Base-by-base conservation (phyloP, 2,113 vertebrate genomes). In the Semicossyphus pulcher region DNA sequence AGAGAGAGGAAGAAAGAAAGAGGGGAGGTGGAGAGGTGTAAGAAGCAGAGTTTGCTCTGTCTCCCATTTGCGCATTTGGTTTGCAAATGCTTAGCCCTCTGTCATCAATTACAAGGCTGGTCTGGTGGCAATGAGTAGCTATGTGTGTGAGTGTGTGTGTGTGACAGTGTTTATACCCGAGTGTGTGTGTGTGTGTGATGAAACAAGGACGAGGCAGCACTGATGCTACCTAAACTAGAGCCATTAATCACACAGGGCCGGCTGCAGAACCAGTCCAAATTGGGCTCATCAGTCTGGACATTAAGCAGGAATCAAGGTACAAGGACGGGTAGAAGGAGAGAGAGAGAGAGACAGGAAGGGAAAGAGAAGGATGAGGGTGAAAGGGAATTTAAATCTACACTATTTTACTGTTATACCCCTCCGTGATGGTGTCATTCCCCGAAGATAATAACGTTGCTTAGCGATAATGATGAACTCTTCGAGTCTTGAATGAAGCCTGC, bases 51-150 rank as follows among this genome's bases (percentile, higher is more conserved):
- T 82, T 88, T 90, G 90, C 90, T 79, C 93, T 89, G 42, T 90
- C 72, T 68, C 70, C 52, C 45, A 71, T 76, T 88, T 86, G 88
- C 90, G 79, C 90, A 97, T 98, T 98, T 97, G 95, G 92, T 95
- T 97, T 98, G 96, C 96, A 98, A 98, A 98, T 96, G 90, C 92
- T 89, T 52, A 60, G 89, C 21, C 92, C 88, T 92, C 68, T 89
- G 94, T 92, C 96, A 95, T 98, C 96, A 97, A 97, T 98, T 96
- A 96, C 92, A 82, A 83, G 88, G 76, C 72, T 82, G 84, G 93
- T 93, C 79, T 83, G 90, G 80, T 94, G 81, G 77, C 91, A 94
- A 92, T 72, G 88, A 91, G 91, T 88, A 92, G 92, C 91, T 89
- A 1, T 42, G 36, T 37, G 42, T 51, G 51, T 69, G 51, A 39